Conservation (phyloP, 2,113 vertebrate species). For the Neotoma lepida region DNA sequence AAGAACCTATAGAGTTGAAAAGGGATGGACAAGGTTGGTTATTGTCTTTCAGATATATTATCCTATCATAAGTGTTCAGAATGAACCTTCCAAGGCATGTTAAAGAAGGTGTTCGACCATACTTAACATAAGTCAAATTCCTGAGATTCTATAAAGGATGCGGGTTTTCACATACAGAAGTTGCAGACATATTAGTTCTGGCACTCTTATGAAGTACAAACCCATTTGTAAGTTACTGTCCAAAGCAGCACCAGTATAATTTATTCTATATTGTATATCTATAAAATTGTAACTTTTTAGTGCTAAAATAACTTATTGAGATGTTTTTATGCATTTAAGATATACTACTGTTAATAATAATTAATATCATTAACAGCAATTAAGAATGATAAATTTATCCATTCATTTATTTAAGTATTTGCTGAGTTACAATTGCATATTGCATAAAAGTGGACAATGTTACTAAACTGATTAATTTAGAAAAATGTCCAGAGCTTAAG, state of each 20-base stretch:
- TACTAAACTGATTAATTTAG: not conserved
- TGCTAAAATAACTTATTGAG: not conserved
- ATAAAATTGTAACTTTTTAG: not conserved
- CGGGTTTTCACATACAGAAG: not conserved
- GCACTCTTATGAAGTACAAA: not conserved
- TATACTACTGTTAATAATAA: not conserved
- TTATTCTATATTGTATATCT: not conserved
- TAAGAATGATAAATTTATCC: not conserved
- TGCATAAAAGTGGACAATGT: not conserved
- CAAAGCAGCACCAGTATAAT: not conserved
- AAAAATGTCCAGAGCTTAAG: slow-evolving; percentile 5
- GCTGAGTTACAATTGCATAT: not conserved
- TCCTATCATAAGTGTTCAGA: not conserved
- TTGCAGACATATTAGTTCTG: not conserved
- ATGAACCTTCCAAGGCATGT: not conserved
- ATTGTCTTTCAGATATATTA: not conserved
- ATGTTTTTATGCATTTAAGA: not conserved
- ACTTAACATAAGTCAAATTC: not conserved
- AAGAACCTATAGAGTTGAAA: not conserved
- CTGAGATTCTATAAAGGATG: not conserved
- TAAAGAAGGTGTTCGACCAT: not conserved
- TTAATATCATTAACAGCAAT: not conserved
- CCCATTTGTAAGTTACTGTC: not conserved
- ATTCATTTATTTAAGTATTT: not conserved
- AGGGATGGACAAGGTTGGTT: not conserved